Base-by-base conservation (phyloP, 2,888 invertebrate genomes). In the Acanthosoma haemorrhoidale region DNA sequence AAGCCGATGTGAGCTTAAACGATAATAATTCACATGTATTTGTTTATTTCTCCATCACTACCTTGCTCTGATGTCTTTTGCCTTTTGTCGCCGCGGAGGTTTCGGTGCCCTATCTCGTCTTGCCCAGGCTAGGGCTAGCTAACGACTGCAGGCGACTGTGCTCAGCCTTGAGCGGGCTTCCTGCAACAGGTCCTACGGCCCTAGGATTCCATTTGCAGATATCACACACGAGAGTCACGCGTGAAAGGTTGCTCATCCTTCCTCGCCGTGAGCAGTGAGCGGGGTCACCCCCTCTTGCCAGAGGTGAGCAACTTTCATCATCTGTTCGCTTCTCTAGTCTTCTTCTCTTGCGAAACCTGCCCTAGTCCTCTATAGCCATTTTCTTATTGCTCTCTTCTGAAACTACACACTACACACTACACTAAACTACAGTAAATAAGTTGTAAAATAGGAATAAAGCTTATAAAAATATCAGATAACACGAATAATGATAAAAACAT, bases 201-300 rank as follows among this genome's bases (percentile, higher is more conserved):
- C 41, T 41, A 5, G 11, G 4, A 2, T n/a, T n/a, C 25, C 25
- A 25, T 51, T 51, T 25, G n/a, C 25, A 51, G 51, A 51, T 51
- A 51, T 21, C 51, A 21, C 51, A 59, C 16, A 34, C 59, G 32
- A 59, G 16, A 59, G 59, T 18, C 32, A 59, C 34, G 36, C 61
- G 61, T 61, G 61, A 61, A 61, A 61, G 61, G 61, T 61, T 61
- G 61, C 61, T 61, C 61, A 61, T 61, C 61, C 61, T 59, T 34
- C 9, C 11, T 18, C 41, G 18, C 18, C 41, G 41, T 41, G 41
- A 41, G 21, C 13, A 51, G 51, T 51, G 51, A 51, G 32, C 38
- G 41, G 41, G 41, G 41, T 41, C 41, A 41, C 8, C n/a, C 8
- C 4, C n/a, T n/a, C n/a, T n/a, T 21, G 51, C n/a, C n/a, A 21